Evolutionary conservation across 1,140 invertebrate genomes (phyloP).

Genomic region (Drosophila setifemur): DNA sequence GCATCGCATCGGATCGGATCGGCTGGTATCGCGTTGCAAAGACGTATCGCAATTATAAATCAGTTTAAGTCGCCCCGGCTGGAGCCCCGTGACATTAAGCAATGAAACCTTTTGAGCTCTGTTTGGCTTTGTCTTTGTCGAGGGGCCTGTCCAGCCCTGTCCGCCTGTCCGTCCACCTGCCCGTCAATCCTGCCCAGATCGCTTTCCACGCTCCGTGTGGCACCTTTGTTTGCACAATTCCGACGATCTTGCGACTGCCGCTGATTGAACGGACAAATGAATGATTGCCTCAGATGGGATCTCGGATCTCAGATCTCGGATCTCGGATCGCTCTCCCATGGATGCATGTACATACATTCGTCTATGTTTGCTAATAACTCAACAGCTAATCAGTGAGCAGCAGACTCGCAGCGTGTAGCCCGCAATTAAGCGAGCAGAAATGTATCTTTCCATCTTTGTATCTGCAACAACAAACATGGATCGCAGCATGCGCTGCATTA

Average conservation of each 20-base stretch:
- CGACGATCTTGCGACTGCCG: conserved; percentile 7
- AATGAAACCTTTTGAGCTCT: conserved; percentile 79
- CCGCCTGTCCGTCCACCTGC: conserved; percentile 5
- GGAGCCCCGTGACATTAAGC: conserved; percentile 74
- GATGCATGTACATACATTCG: conserved; percentile 35
- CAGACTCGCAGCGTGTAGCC: conserved; percentile 55
- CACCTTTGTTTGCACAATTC: conserved; percentile 71
- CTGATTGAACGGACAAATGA: conserved; percentile 68
- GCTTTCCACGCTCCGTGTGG: conserved; percentile 70
- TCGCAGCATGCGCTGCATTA: conserved; percentile 61
- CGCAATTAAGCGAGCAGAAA: conserved; percentile 76
- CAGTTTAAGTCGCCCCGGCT: conserved; percentile 60
- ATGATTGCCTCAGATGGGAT: conserved; percentile 57
- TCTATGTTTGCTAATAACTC: conserved; percentile 79
- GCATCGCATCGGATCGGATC: conserved; percentile 8
- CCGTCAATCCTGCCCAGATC: conserved; percentile 65
- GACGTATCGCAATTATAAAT: conserved; percentile 75
- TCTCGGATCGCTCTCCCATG: conserved; percentile 33
- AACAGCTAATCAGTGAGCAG: conserved; percentile 68
- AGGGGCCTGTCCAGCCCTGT: conserved; percentile 59
- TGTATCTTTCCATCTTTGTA: conserved; percentile 62
- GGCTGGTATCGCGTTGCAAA: conserved; percentile 38
- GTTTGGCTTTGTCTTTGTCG: conserved; percentile 76
- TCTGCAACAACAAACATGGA: conserved; percentile 38
- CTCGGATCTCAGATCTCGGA: conserved; percentile 27